A percentile compares a stretch with the other conserved stretches of the same genome.
These are phyloP conservation scores for Chaetogeoica ovagalla DNA, from an alignment of 2,888 invertebrate species.

Conservation along the genomic window DNA sequence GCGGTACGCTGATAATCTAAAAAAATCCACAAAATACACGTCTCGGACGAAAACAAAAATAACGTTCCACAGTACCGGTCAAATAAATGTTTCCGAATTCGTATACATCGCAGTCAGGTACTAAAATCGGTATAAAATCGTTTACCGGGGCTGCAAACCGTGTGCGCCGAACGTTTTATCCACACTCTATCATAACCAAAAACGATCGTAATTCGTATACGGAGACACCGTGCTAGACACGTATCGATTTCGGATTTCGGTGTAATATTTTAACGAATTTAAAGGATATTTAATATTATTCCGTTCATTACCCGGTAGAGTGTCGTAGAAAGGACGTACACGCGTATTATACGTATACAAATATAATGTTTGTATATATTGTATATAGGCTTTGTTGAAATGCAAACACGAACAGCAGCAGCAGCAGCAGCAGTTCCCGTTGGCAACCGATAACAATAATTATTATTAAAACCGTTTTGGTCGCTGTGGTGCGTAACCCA, in stretches of 20 bases:
- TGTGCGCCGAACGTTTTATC: too few species aligned
- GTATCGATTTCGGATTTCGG: too few species aligned
- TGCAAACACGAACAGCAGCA: slow-evolving; percentile 8
- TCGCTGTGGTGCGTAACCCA: not conserved
- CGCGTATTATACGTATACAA: not conserved
- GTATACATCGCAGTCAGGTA: too few species aligned
- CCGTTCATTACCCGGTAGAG: not conserved
- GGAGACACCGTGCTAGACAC: not conserved
- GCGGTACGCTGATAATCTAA: too few species aligned
- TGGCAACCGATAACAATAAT: slow-evolving; percentile 11
- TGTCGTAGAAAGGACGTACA: too few species aligned
- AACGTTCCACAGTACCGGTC: too few species aligned
- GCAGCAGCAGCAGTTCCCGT: slow-evolving; percentile 10
- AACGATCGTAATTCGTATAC: not conserved
- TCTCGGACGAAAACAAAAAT: too few species aligned
- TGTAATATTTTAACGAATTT: too few species aligned
- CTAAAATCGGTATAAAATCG: too few species aligned
- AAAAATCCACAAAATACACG: too few species aligned
- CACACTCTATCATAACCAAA: not conserved
- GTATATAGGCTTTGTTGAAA: not conserved
- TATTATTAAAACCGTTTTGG: slow-evolving; percentile 19
- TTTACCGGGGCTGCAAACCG: too few species aligned
- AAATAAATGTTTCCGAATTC: too few species aligned
- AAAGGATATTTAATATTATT: not conserved
- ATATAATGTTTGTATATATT: not conserved